phyloP scores from a whole-genome alignment of 2,113 vertebrate genomes.

The Colius striatus region DNA sequence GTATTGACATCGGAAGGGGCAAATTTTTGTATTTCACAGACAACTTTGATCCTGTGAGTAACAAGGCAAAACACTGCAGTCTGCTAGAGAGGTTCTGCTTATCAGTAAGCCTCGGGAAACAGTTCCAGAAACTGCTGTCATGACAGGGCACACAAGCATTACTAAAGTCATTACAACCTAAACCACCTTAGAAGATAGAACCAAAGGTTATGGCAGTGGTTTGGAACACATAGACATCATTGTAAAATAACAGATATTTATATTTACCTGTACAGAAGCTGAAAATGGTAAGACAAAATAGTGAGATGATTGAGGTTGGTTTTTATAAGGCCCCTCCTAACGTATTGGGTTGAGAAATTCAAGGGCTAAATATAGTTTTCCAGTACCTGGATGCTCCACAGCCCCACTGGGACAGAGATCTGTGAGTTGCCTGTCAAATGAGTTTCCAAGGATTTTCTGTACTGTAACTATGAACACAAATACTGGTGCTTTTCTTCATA shows the following conservation, averaged over 20 bases:
- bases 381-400: background rate
- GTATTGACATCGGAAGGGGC: background rate
- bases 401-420: background rate
- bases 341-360: background rate
- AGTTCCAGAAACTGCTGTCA: background rate
- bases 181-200: background rate
- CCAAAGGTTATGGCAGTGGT: background rate
- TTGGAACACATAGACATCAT: background rate
- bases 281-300: background rate
- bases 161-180: background rate
- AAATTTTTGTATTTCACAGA: background rate
- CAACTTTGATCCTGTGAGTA: background rate
- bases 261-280: background rate
- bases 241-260: background rate
- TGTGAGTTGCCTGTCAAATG: background rate
- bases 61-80: background rate
- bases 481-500: fast-evolving
- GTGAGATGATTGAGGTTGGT: background rate
- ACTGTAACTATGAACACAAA: background rate
- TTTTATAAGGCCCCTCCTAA: background rate
- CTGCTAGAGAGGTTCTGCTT: background rate
- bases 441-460: background rate
- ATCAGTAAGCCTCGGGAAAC: background rate
- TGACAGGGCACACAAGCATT: background rate
- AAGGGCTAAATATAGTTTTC: background rate